These are phyloP conservation scores for Steinernema khuongi DNA, from an alignment of 1,140 invertebrate species.

Conservation along the genomic window DNA sequence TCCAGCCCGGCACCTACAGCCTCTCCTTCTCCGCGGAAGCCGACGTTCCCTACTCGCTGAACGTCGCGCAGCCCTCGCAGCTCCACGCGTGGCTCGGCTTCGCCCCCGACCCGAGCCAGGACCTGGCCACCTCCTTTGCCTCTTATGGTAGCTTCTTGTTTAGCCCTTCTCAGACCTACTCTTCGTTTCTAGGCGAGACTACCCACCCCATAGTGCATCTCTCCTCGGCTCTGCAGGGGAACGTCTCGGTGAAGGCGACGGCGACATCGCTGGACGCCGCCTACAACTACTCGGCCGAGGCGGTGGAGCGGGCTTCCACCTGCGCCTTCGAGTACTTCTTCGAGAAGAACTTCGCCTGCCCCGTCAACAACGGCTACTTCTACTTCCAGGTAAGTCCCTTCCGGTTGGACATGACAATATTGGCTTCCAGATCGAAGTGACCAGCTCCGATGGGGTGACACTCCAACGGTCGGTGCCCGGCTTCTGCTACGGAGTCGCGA, in stretches of 20 bases:
- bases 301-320: not conserved
- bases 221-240: not conserved
- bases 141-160: not conserved
- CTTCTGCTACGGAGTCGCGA: not conserved
- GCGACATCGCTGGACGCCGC: not conserved
- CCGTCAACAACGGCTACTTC: slow-evolving; percentile 2
- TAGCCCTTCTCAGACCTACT: too few species aligned
- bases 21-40: not conserved
- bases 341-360: not conserved
- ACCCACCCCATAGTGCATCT: not conserved
- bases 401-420: not conserved
- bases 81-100: not conserved
- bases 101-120: not conserved
- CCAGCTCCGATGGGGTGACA: not conserved
- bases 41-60: not conserved
- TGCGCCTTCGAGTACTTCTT: slow-evolving; percentile 2
- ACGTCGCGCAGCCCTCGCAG: not conserved
- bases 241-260: not conserved
- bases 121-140: not conserved
- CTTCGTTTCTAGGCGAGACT: not conserved
- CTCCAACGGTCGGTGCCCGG: not conserved
- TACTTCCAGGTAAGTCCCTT: not conserved
- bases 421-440: not conserved
- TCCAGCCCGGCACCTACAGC: not conserved
- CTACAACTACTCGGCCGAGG: not conserved